Conservation (phyloP, 2,113 vertebrate genomes). For the Hylia prasina region DNA sequence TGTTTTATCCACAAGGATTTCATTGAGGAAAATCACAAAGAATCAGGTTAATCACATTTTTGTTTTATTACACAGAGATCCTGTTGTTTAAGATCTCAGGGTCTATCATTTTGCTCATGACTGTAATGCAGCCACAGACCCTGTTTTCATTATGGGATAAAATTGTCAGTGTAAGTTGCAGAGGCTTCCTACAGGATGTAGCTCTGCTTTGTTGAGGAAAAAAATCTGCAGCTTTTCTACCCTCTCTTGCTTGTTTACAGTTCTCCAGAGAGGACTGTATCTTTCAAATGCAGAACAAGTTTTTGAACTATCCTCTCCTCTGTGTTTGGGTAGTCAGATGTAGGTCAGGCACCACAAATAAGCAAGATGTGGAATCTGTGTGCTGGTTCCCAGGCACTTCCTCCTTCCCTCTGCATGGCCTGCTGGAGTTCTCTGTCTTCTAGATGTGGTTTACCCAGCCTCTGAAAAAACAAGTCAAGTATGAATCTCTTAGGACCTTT, state of each 20-base stretch:
- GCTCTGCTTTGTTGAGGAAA: background rate
- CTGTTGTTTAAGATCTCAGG: background rate
- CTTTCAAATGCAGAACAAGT: background rate
- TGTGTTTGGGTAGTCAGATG: background rate
- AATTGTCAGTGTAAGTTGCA: background rate
- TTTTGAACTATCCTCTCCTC: constrained; percentile 27
- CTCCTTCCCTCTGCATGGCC: background rate
- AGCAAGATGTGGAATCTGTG: background rate
- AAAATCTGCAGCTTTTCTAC: background rate
- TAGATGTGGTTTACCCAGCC: background rate
- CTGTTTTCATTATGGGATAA: background rate
- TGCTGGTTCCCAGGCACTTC: background rate
- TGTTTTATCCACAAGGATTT: background rate
- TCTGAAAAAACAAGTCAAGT: background rate
- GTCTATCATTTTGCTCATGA: background rate
- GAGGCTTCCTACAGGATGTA: background rate
- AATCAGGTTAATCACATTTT: background rate
- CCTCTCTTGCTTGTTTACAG: background rate
- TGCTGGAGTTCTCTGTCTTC: background rate
- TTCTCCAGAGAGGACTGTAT: background rate
- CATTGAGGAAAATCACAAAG: background rate
- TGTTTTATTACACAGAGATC: background rate
- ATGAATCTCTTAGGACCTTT: background rate
- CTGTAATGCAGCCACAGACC: background rate
- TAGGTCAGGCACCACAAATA: constrained; percentile 23